Conservation (phyloP, 1,140 invertebrate genomes). For the Cydia pomonella region DNA sequence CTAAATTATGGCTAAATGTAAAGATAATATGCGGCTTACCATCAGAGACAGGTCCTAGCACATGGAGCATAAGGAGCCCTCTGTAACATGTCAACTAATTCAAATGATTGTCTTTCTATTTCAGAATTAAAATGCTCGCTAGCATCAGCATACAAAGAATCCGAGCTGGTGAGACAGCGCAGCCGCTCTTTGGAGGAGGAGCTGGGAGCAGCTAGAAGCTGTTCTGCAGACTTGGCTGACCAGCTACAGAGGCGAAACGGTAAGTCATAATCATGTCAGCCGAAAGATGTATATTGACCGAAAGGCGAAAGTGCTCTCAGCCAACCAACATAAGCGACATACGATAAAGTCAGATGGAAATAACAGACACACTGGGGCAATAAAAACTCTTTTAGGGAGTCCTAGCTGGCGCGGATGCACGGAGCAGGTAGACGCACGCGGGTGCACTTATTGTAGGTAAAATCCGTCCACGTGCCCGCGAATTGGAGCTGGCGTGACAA, state of each 20-base stretch:
- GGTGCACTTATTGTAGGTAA: too few species aligned
- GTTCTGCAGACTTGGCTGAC: slow-evolving; percentile 69
- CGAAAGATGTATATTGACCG: background rate
- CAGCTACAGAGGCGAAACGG: slow-evolving; percentile 69
- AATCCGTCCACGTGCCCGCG: too few species aligned
- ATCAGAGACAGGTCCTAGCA: too few species aligned
- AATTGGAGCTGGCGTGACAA: too few species aligned
- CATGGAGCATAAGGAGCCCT: too few species aligned
- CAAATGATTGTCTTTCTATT: slow-evolving; percentile 34
- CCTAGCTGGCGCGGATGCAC: too few species aligned
- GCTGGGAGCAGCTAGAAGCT: slow-evolving; percentile 65
- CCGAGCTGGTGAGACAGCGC: slow-evolving; percentile 71
- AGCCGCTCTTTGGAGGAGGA: slow-evolving; percentile 72
- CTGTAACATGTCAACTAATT: background rate
- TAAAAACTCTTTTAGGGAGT: too few species aligned
- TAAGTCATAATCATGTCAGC: slow-evolving; percentile 39
- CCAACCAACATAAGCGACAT: background rate
- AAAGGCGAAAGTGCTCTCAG: too few species aligned
- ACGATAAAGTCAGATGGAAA: slow-evolving; percentile 66
- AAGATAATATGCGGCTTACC: too few species aligned
- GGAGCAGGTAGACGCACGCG: too few species aligned
- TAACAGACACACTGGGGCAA: too few species aligned
- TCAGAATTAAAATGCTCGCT: slow-evolving; percentile 75
- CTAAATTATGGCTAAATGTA: too few species aligned
- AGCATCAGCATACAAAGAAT: slow-evolving; percentile 74